A percentile compares a stretch with the other conserved stretches of the same genome.
These are phyloP conservation scores for Neosilurus mollespiculum DNA, from an alignment of 2,797 vertebrate species.

Conservation along the genomic window DNA sequence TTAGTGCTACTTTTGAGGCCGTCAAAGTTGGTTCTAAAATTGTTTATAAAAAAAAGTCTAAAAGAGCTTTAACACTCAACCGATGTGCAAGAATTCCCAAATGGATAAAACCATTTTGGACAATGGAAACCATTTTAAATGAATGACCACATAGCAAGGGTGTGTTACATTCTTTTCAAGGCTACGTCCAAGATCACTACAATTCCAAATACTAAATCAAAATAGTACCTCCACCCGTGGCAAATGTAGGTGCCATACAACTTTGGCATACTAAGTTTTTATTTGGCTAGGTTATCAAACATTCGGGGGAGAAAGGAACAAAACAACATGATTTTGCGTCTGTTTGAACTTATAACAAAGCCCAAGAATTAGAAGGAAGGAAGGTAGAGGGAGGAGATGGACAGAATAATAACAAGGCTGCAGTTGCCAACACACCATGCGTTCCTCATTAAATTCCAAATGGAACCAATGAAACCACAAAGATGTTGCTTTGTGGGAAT, in stretches of 20 bases:
- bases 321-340: constrained; percentile 27
- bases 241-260: neutral
- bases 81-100: neutral
- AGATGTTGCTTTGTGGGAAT: constrained; percentile 47
- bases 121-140: constrained; percentile 2
- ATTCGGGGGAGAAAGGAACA: neutral
- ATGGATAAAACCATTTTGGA: neutral
- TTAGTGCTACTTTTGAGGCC: neutral
- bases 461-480: constrained; percentile 64
- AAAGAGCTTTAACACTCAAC: neutral
- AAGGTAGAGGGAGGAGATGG: constrained; percentile 47
- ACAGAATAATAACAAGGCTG: constrained; percentile 59
- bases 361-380: neutral
- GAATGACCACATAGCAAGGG: neutral
- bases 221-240: constrained; percentile 12
- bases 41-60: neutral
- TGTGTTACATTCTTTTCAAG: neutral
- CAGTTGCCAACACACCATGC: constrained; percentile 58
- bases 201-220: constrained; percentile 3
- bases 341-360: constrained; percentile 1
- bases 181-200: neutral
- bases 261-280: neutral
- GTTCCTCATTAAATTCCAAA: constrained; percentile 68
- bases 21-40: neutral
- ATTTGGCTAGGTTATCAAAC: neutral